A percentile compares a stretch with the other conserved stretches of the same genome.
Conservation (phyloP, 1,140 invertebrate species). For the Drosophila prosaltans region DNA sequence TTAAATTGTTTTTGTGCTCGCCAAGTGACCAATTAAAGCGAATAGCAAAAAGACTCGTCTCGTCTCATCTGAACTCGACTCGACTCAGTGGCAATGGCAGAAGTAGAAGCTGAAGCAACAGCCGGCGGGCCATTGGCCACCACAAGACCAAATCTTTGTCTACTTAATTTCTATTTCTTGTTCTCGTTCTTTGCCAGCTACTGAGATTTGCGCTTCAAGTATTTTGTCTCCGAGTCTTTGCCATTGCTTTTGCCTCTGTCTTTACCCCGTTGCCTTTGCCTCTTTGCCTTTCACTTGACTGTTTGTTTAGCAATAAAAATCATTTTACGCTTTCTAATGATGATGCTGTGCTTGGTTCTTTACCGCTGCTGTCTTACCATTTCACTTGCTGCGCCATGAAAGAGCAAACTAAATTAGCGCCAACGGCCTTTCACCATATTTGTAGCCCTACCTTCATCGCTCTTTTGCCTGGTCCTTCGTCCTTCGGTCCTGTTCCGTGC, state of each 20-base stretch:
- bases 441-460: not conserved
- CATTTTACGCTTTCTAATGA: slow-evolving; percentile 73
- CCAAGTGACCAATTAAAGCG: slow-evolving; percentile 78
- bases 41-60: slow-evolving; percentile 57
- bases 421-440: slow-evolving; percentile 39
- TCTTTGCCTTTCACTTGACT: slow-evolving; percentile 25
- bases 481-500: not conserved
- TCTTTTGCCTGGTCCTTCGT: not conserved
- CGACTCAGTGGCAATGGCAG: not conserved
- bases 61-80: not conserved
- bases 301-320: slow-evolving; percentile 77
- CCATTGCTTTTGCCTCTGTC: not conserved
- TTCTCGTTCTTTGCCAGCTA: slow-evolving; percentile 30
- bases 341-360: slow-evolving; percentile 21
- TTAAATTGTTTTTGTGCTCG: slow-evolving; percentile 76
- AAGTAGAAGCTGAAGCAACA: slow-evolving; percentile 41
- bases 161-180: slow-evolving; percentile 18
- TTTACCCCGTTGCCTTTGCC: no score
- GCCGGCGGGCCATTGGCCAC: slow-evolving; percentile 24
- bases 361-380: slow-evolving; percentile 8
- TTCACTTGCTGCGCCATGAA: slow-evolving; percentile 27
- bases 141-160: slow-evolving; percentile 34
- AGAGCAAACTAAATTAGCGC: slow-evolving; percentile 60
- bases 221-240: slow-evolving; percentile 27
- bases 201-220: slow-evolving; percentile 60